Conservation (phyloP, 1,140 invertebrate genomes). For the Bilobella aurantiaca region DNA sequence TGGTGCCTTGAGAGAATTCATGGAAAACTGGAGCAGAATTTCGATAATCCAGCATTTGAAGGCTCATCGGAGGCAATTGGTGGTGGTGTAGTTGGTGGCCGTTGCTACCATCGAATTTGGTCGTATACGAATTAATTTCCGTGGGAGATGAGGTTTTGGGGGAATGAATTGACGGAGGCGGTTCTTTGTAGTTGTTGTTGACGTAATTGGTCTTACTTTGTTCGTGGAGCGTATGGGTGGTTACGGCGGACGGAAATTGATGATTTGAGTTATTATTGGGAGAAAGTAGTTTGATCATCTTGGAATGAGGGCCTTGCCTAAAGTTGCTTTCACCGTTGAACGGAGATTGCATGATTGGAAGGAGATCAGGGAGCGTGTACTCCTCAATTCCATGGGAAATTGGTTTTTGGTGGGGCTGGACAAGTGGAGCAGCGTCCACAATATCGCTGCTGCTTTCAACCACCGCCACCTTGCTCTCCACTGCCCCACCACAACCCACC, state of each 20-base stretch:
- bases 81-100: too few species aligned
- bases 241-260: neutral
- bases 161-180: too few species aligned
- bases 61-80: too few species aligned
- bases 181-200: neutral
- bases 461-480: too few species aligned
- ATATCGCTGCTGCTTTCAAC: too few species aligned
- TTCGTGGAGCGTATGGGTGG: neutral
- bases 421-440: slow-evolving; percentile 17
- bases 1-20: slow-evolving; percentile 2
- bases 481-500: too few species aligned
- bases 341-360: slow-evolving; percentile 12
- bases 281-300: neutral
- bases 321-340: neutral
- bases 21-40: neutral
- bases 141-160: too few species aligned
- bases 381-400: slow-evolving; percentile 24
- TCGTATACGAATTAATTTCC: too few species aligned
- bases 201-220: neutral
- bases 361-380: slow-evolving; percentile 30
- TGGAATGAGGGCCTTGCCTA: neutral
- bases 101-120: too few species aligned
- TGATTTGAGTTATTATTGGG: slow-evolving; percentile 1
- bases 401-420: neutral
- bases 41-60: too few species aligned